Percentiles rank a stretch among this genome's conserved stretches.
phyloP scores from a whole-genome alignment of 37 sponge, comb jelly and placozoan genomes.

The Beroe ovata region DNA sequence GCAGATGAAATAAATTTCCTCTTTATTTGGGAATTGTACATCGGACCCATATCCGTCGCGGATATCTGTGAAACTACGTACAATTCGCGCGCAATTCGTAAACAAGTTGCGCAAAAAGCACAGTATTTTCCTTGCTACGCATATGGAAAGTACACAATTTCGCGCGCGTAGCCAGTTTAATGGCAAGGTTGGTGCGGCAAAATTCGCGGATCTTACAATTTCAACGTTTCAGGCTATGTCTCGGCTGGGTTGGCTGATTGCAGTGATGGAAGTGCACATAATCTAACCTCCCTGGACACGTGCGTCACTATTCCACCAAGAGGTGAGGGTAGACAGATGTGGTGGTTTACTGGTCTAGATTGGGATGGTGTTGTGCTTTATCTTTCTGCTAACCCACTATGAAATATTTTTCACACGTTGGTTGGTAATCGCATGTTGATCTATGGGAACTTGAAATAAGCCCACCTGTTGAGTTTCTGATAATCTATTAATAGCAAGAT shows the following conservation, averaged over 20 bases:
- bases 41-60: no score
- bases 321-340: slow-evolving; percentile 7
- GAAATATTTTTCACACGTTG: no score
- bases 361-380: no score
- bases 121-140: slow-evolving; percentile 3
- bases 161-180: slow-evolving; percentile 57
- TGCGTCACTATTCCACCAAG: slow-evolving; percentile 56
- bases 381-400: no score
- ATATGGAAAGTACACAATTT: slow-evolving; percentile 39
- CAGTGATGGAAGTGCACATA: slow-evolving; percentile 60
- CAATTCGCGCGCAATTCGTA: not conserved
- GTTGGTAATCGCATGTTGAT: no score
- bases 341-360: no score
- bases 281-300: slow-evolving; percentile 39
- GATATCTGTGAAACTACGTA: no score
- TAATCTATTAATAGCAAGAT: no score
- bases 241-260: slow-evolving; percentile 16
- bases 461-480: no score
- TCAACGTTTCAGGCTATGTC: slow-evolving; percentile 26
- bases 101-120: slow-evolving; percentile 2
- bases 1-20: no score
- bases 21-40: no score
- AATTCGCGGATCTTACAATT: slow-evolving; percentile 22
- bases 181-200: slow-evolving; percentile 30
- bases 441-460: no score